Evolutionary conservation across 1,140 invertebrate genomes (phyloP).

Genomic region (Fopius arisanus): DNA sequence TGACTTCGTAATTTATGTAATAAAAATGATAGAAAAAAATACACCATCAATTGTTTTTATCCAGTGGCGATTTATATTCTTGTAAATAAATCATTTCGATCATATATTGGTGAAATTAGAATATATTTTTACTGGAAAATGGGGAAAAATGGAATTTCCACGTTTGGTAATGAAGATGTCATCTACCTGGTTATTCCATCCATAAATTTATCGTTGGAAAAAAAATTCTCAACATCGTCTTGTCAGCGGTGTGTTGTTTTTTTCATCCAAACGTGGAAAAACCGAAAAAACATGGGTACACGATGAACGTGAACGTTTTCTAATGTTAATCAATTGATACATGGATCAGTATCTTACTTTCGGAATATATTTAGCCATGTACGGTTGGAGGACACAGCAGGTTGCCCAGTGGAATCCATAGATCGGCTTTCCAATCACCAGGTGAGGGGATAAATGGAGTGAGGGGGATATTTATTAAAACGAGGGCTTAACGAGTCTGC

Average conservation of each 20-base stretch:
- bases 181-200: neutral
- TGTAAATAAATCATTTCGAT: too few relatives aligned
- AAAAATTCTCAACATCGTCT: neutral
- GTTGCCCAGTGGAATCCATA: conserved; percentile 27
- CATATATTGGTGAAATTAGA: too few relatives aligned
- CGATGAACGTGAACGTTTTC: conserved; percentile 22
- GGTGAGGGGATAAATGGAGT: conserved; percentile 3
- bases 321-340: conserved; percentile 33
- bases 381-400: conserved; percentile 21
- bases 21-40: neutral
- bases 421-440: conserved; percentile 26
- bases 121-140: too few relatives aligned
- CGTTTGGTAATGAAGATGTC: conserved; percentile 12
- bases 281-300: conserved; percentile 21
- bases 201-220: neutral
- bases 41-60: too few relatives aligned
- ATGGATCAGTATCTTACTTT: conserved; percentile 31
- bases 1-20: conserved; percentile 6
- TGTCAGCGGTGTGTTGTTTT: conserved; percentile 7
- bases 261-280: conserved; percentile 15
- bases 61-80: too few relatives aligned
- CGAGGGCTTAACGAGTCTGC: too few relatives aligned
- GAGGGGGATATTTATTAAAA: neutral
- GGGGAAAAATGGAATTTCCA: neutral
- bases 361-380: conserved; percentile 38